Conservation (phyloP, 1,140 invertebrate genomes). For the Drosophila setifemur region DNA sequence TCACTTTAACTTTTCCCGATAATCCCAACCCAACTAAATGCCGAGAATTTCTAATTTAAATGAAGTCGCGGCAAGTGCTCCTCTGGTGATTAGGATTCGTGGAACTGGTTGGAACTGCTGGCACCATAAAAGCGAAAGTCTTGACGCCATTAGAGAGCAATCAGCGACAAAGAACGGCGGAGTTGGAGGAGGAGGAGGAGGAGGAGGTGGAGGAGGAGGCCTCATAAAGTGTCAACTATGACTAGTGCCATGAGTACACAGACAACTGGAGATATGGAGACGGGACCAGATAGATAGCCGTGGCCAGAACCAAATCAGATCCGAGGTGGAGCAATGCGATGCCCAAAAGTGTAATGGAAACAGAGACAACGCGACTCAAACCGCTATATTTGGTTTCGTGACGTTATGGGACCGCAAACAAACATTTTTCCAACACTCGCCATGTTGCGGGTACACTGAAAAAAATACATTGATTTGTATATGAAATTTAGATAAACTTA, state of each 20-base stretch:
- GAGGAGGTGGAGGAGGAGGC: not conserved
- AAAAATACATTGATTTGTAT: not conserved
- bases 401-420: slow-evolving; percentile 37
- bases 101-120: slow-evolving; percentile 62
- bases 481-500: no score
- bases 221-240: slow-evolving; percentile 73
- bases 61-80: slow-evolving; percentile 53
- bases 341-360: slow-evolving; percentile 51
- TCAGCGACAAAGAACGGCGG: slow-evolving; percentile 25
- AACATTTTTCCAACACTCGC: slow-evolving; percentile 55
- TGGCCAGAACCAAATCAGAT: slow-evolving; percentile 7
- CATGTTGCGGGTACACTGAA: slow-evolving; percentile 3
- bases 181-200: not conserved
- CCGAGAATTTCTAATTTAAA: slow-evolving; percentile 33
- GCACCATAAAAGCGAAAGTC: slow-evolving; percentile 78
- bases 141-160: slow-evolving; percentile 76
- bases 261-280: slow-evolving; percentile 22
- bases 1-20: slow-evolving; percentile 11
- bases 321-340: slow-evolving; percentile 30
- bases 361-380: slow-evolving; percentile 34
- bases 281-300: slow-evolving; percentile 11
- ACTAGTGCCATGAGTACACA: slow-evolving; percentile 77
- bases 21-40: slow-evolving; percentile 13
- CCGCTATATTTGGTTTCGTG: slow-evolving; percentile 24
- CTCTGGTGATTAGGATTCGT: slow-evolving; percentile 66